Evolutionary conservation across 2,113 vertebrate genomes (phyloP).

Genomic region (Tetrax tetrax): DNA sequence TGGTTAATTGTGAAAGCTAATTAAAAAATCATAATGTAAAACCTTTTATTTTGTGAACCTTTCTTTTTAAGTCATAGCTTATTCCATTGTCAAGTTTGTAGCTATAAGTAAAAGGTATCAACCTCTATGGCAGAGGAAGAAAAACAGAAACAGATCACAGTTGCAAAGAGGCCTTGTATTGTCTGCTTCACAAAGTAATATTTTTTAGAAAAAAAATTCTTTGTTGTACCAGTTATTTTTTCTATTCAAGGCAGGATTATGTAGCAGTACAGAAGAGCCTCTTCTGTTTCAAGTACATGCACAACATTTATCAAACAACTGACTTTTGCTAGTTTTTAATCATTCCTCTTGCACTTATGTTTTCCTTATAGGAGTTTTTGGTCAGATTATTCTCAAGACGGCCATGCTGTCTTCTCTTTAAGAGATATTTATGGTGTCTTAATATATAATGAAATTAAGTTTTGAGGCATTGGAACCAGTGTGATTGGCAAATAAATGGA

Average conservation of each 20-base stretch:
- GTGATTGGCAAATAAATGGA: background rate
- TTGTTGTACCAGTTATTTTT: background rate
- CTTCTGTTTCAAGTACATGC: background rate
- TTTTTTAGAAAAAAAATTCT: background rate
- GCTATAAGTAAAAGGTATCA: background rate
- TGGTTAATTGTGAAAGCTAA: conserved; percentile 39
- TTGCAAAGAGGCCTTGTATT: background rate
- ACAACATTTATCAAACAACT: background rate
- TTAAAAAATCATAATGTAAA: background rate
- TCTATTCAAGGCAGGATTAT: background rate
- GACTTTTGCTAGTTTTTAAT: background rate
- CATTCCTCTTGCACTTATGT: background rate
- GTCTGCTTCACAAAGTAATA: background rate
- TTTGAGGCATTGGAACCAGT: background rate
- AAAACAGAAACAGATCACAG: background rate
- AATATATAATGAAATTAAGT: background rate
- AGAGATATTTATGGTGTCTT: background rate
- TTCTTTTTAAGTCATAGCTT: background rate
- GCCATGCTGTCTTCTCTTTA: background rate
- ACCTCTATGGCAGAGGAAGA: background rate
- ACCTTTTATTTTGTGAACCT: background rate
- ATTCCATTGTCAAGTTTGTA: background rate
- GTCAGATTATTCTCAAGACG: background rate
- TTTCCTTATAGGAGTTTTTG: background rate
- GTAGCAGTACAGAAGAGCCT: background rate